Base-by-base conservation (phyloP, 2,113 vertebrate genomes). In the Coturnix japonica region DNA sequence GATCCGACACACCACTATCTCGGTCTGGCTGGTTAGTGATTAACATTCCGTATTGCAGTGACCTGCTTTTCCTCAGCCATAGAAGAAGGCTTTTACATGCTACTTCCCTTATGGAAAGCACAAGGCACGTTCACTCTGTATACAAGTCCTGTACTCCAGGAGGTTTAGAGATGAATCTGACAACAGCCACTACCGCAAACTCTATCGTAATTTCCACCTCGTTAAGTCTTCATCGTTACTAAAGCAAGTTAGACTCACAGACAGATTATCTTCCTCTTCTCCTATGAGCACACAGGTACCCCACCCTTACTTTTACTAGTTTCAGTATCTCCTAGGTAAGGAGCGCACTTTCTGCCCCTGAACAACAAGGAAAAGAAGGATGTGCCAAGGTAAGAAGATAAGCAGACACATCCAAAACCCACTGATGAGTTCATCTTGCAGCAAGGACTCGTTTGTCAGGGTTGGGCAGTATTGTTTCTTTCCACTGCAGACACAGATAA, bases 281-380 rank as follows among this genome's bases (percentile, higher is more conserved):
- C 60, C 72, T 85, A 85, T 1, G 43, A 92, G 77, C 67, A 66
- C 63, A 72, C 11, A 7, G 1, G 22, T 41, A 61, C 90, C 87
- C 91, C 81, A 70, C 91, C 91, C 90, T 82, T 13, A 94, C 93
- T 95, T 92, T 85, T 87, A 91, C 75, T 80, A 22, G 87, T 94
- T 85, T 92, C 84, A 87, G 66, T 31, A 35, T 49, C 87, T 93
- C 89, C 67, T 75, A 11, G 15, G 37, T 35, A 70, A 66, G 67
- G 63, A 54, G 89, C 2, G 31, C 18, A 37, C 66, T n/a, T 28
- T 37, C 71, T 92, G 87, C 56, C 78, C 67, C 66, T 70, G 64
- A 87, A 94, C 64, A 82, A 73, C 59, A 59, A 41, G 60, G 44
- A 94, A 53, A 92, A 80, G 70, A 2, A 51, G 60, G 75, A 73